Evolutionary conservation across 2,797 vertebrate genomes (phyloP).

Genomic region (Scolopax rusticola): DNA sequence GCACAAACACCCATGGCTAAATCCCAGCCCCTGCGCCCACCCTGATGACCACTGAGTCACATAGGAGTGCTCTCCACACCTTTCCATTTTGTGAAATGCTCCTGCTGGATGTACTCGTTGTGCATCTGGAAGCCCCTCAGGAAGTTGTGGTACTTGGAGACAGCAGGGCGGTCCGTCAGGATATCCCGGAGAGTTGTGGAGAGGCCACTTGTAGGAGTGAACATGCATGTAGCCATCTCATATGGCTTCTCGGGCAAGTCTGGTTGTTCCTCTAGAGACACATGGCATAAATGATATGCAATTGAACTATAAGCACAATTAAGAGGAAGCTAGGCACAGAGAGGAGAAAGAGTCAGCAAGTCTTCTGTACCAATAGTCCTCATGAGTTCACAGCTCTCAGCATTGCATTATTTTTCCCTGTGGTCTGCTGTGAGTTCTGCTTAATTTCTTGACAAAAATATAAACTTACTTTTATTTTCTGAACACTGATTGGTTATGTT

Average conservation of each 20-base stretch:
- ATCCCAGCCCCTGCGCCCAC: background rate
- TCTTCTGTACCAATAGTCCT: background rate
- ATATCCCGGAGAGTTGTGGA: slow-evolving; percentile 74
- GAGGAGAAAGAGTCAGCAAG: background rate
- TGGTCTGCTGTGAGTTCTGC: background rate
- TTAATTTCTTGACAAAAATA: background rate
- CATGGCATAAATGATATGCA: background rate
- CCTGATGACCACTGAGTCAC: accelerated
- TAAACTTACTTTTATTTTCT: background rate
- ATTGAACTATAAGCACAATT: background rate
- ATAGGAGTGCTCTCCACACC: slow-evolving; percentile 61
- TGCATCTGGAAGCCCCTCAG: slow-evolving; percentile 86
- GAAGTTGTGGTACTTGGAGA: slow-evolving; percentile 86
- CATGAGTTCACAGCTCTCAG: background rate
- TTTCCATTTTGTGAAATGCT: slow-evolving; percentile 82
- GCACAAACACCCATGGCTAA: accelerated
- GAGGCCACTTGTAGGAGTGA: slow-evolving; percentile 72
- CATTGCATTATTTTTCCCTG: background rate
- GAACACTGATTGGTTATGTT: background rate
- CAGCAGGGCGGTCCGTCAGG: slow-evolving; percentile 76
- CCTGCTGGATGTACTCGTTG: slow-evolving; percentile 76
- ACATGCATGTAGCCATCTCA: slow-evolving; percentile 57
- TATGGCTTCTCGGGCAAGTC: slow-evolving; percentile 69
- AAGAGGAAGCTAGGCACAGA: background rate
- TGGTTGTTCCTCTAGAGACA: slow-evolving; percentile 73